Conservation (phyloP, 2,888 invertebrate genomes). For the Stenichneumon culpator region DNA sequence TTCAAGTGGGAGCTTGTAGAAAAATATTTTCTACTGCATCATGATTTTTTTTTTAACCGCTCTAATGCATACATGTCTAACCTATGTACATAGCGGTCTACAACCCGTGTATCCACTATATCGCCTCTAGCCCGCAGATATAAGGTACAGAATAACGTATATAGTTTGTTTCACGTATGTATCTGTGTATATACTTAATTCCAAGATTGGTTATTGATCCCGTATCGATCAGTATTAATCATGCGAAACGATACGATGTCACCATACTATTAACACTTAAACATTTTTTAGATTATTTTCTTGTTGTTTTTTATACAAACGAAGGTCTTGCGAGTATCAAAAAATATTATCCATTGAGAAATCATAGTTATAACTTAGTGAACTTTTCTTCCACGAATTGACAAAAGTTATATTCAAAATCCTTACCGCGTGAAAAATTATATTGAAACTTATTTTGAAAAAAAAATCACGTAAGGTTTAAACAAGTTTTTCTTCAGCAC, state of each 20-base stretch:
- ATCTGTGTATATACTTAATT: not conserved
- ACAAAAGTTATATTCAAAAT: not conserved
- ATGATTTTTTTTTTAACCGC: too few species aligned
- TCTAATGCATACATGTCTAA: not conserved
- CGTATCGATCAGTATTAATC: not conserved
- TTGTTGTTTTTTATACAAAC: not conserved
- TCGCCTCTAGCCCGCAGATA: not conserved
- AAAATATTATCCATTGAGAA: not conserved
- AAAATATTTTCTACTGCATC: too few species aligned
- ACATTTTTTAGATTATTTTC: not conserved
- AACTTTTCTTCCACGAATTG: not conserved
- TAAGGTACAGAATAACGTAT: slow-evolving; percentile 11
- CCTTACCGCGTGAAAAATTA: not conserved
- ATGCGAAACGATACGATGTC: not conserved
- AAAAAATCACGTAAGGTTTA: not conserved
- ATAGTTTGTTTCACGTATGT: not conserved
- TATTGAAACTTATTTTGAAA: not conserved
- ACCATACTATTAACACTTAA: not conserved
- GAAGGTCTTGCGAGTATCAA: not conserved
- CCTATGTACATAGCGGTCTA: slow-evolving; percentile 17
- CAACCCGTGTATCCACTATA: not conserved
- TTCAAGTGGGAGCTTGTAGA: too few species aligned
- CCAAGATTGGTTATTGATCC: not conserved
- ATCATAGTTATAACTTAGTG: not conserved
- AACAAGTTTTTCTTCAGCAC: not conserved